These are phyloP conservation scores for Cryptocheilus praepositus DNA, from an alignment of 2,888 invertebrate genomes.

Conservation along the genomic window DNA sequence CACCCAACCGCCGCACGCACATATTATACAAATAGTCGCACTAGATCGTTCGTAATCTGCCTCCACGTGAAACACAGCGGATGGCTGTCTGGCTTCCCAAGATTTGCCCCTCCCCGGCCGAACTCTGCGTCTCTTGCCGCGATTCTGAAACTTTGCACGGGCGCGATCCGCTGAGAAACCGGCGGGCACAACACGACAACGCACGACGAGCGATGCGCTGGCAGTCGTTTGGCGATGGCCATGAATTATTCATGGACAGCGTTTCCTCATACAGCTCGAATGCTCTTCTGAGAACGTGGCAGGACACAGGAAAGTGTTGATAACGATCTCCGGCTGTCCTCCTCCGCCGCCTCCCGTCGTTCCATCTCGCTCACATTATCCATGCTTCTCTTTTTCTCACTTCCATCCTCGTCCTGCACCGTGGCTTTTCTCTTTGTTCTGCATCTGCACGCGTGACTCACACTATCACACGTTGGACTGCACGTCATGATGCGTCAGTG, in stretches of 20 bases:
- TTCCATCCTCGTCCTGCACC: constrained; percentile 13
- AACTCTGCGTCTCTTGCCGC: background rate
- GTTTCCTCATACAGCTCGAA: constrained; percentile 72
- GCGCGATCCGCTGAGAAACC: constrained; percentile 5
- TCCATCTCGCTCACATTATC: constrained; percentile 33
- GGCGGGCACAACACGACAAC: constrained; percentile 29
- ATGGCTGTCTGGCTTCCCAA: no score
- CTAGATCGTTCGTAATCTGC: no score
- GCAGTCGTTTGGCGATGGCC: constrained; percentile 68
- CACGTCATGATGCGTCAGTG: constrained; percentile 64
- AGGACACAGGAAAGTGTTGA: constrained; percentile 73
- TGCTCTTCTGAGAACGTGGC: constrained; percentile 73
- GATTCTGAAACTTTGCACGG: constrained; percentile 8
- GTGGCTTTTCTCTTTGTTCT: constrained; percentile 12
- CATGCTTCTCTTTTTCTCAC: constrained; percentile 7
- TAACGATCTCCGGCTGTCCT: constrained; percentile 62
- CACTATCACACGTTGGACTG: constrained; percentile 31
- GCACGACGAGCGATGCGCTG: constrained; percentile 45
- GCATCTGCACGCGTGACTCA: constrained; percentile 36
- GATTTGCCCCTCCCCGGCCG: no score
- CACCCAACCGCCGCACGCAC: no score
- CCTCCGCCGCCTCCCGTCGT: constrained; percentile 24
- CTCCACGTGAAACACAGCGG: no score
- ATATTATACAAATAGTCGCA: no score
- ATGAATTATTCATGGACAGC: constrained; percentile 71